Conservation (phyloP, 92 coral and sea anemone species). For the Zoanthus gigantus region DNA sequence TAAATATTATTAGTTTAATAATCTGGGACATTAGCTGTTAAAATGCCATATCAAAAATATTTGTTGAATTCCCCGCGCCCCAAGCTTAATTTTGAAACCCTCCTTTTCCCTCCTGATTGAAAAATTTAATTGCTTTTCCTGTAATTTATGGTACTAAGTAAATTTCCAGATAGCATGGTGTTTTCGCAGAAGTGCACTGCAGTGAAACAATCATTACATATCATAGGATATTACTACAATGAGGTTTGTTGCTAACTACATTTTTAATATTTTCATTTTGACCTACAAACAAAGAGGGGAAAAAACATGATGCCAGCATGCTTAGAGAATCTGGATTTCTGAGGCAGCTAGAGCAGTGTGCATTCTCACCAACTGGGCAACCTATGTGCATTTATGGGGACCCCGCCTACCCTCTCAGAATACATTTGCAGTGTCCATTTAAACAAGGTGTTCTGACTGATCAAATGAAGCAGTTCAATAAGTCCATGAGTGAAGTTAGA, state of each 20-base stretch:
- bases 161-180: constrained; percentile 19
- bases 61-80: constrained; percentile 16
- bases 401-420: too few species aligned
- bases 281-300: constrained; percentile 25
- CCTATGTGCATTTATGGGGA: not conserved
- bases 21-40: constrained; percentile 11
- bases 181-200: constrained; percentile 19
- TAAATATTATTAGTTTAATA: constrained; percentile 1
- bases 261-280: constrained; percentile 10
- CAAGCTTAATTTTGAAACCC: constrained; percentile 16
- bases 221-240: constrained; percentile 21
- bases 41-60: constrained; percentile 14
- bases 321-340: constrained; percentile 25
- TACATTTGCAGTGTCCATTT: constrained; percentile 26
- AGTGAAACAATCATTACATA: constrained; percentile 22
- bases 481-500: constrained; percentile 9
- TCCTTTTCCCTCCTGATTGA: constrained; percentile 18
- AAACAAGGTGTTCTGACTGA: constrained; percentile 19
- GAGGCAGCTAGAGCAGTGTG: constrained; percentile 21
- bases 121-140: constrained; percentile 26
- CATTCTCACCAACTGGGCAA: constrained; percentile 25
- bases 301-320: constrained; percentile 6
- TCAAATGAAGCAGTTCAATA: not conserved
- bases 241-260: constrained; percentile 6
- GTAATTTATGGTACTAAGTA: constrained; percentile 12